Evolutionary conservation across 2,888 invertebrate genomes (phyloP).

Genomic region (Lithosia quadra): DNA sequence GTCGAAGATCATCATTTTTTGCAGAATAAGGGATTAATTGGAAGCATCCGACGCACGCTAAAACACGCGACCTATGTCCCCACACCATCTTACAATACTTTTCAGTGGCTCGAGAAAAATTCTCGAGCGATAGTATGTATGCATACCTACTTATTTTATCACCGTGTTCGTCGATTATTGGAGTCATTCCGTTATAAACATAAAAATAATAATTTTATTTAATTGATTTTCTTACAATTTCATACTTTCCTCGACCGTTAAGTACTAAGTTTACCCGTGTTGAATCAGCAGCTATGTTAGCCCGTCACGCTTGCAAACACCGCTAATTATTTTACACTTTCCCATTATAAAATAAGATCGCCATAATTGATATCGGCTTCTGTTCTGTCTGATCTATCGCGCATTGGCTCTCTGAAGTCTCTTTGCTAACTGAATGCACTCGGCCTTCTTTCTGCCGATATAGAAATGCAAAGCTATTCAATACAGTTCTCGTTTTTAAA

Average conservation of each 20-base stretch:
- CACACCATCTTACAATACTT: constrained; percentile 18
- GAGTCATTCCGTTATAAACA: constrained; percentile 26
- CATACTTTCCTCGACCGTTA: constrained; percentile 36
- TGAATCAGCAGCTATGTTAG: constrained; percentile 39
- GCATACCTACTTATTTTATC: neutral
- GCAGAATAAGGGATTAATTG: constrained; percentile 55
- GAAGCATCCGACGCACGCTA: constrained; percentile 56
- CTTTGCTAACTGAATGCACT: constrained; percentile 53
- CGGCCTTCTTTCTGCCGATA: constrained; percentile 52
- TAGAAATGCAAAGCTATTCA: constrained; percentile 58
- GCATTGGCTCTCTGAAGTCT: constrained; percentile 39
- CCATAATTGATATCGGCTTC: constrained; percentile 63
- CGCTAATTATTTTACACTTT: constrained; percentile 72
- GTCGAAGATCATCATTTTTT: constrained; percentile 42
- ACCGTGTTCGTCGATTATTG: constrained; percentile 14
- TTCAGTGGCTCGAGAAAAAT: constrained; percentile 11
- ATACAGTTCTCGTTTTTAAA: constrained; percentile 62
- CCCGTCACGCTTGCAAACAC: constrained; percentile 34
- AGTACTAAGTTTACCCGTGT: constrained; percentile 34
- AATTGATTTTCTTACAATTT: constrained; percentile 42
- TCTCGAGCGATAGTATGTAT: neutral
- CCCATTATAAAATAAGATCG: constrained; percentile 64
- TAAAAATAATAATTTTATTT: constrained; percentile 27
- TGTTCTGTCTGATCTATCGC: constrained; percentile 60
- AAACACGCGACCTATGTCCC: constrained; percentile 57